Evolutionary conservation across 2,113 vertebrate genomes (phyloP), one percentile per base, ranked within the genome.

Genomic region (Raja brachyura): DNA sequence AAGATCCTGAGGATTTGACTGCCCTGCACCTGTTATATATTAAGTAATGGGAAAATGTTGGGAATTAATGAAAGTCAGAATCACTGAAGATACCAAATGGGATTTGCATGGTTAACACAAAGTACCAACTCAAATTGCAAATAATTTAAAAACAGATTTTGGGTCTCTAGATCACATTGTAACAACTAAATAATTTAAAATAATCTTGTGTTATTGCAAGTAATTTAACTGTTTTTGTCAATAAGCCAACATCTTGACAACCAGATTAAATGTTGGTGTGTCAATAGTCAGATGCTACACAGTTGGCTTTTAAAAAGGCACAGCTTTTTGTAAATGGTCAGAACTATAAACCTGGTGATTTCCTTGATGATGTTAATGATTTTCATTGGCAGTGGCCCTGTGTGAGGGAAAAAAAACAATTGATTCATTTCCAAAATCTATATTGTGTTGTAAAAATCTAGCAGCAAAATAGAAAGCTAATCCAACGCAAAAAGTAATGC

Each of bases 191-290:
- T 73, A 18, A 54, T 92, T 73, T 92, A 70, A 92, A 74, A 22
- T 31, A 92, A 74, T 63, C 63, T 70, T 90, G 63, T 16, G 68
- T 16, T 68, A 92, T 68, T 73, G 66, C 48, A 68, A 92, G 66
- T 92, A 92, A 92, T 92, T 92, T 92, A 54, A 73, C 73, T 10
- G 90, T 28, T 92, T 16, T 92, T 74, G 90, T 92, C 90, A 54
- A 74, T 70, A 92, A 33, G 66, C 90, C 90, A 92, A 92, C 90
- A 54, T 92, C 90, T 74, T 70, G 66, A 92, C 90, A 92, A 33
- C 39, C 90, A 73, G 90, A 92, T 92, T 92, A 92, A 92, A 92
- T 68, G 20, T 73, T 92, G 68, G 90, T 74, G n/a, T 92, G 20
- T 92, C 90, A 92, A 14, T 90, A 39, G 88, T 48, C 66, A 90